These are phyloP conservation scores for Hypercompe scribonia DNA, from an alignment of 2,888 invertebrate species.

Conservation along the genomic window DNA sequence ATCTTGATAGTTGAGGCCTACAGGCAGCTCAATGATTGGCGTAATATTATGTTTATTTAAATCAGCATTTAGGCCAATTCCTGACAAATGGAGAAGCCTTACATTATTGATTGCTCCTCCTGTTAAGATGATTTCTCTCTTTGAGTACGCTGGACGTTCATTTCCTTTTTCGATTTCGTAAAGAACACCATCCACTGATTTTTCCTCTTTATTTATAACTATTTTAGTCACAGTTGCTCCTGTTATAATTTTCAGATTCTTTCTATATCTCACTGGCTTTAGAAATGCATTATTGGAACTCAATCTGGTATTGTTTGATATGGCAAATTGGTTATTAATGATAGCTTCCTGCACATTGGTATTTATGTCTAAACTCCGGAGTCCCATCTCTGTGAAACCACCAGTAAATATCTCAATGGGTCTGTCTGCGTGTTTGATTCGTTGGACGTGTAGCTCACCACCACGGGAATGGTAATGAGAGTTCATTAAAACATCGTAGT, in stretches of 20 bases:
- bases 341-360: conserved; percentile 78
- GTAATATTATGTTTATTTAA: conserved; percentile 75
- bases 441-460: conserved; percentile 80
- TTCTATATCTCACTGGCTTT: conserved; percentile 75
- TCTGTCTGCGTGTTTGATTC: conserved; percentile 77
- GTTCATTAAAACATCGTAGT: conserved; percentile 81
- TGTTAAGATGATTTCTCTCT: conserved; percentile 77
- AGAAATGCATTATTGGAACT: conserved; percentile 79
- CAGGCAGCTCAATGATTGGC: conserved; percentile 70
- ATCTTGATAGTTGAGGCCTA: conserved; percentile 80
- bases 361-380: conserved; percentile 76
- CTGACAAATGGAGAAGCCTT: conserved; percentile 76
- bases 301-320: conserved; percentile 78
- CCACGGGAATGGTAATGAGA: conserved; percentile 80
- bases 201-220: conserved; percentile 74
- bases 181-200: conserved; percentile 74
- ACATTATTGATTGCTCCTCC: conserved; percentile 82
- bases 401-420: conserved; percentile 75
- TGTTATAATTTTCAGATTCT: conserved; percentile 75
- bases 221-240: conserved; percentile 79
- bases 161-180: conserved; percentile 80
- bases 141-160: conserved; percentile 74
- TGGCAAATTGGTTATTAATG: conserved; percentile 77
- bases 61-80: conserved; percentile 75
- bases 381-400: conserved; percentile 79